Evolutionary conservation across 1,140 invertebrate genomes (phyloP).

Genomic region (Rhynchophorus ferrugineus): DNA sequence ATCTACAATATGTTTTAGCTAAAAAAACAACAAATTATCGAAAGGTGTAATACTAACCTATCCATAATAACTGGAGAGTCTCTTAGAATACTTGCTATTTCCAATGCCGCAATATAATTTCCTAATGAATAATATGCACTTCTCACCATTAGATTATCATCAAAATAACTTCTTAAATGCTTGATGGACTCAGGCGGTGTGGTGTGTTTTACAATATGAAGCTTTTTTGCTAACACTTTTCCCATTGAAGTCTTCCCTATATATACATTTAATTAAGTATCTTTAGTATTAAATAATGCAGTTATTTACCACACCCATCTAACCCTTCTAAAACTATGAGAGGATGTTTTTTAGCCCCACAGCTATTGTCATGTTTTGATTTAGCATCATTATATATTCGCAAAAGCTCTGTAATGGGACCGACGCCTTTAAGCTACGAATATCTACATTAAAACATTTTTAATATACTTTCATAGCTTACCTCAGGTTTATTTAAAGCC

Average conservation of each 20-base stretch:
- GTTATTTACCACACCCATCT: constrained; percentile 34
- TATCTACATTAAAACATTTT: not conserved
- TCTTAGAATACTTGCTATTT: constrained; percentile 26
- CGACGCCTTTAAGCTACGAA: constrained; percentile 18
- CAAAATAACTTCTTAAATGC: constrained; percentile 29
- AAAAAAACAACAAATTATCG: not conserved
- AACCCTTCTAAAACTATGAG: constrained; percentile 35
- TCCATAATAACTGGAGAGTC: constrained; percentile 35
- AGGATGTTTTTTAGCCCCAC: constrained; percentile 13
- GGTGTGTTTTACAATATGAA: constrained; percentile 22
- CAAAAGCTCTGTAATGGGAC: constrained; percentile 19
- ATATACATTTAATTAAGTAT: not conserved
- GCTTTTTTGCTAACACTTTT: constrained; percentile 25
- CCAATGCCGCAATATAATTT: constrained; percentile 36
- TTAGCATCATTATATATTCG: constrained; percentile 22
- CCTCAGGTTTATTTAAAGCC: not conserved
- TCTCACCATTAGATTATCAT: constrained; percentile 26
- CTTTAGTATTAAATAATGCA: not conserved
- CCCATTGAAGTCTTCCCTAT: constrained; percentile 33
- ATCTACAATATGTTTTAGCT: constrained; percentile 25
- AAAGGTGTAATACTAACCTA: constrained; percentile 21
- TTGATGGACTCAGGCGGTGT: constrained; percentile 32
- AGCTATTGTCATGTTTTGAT: constrained; percentile 10
- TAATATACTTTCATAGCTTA: not conserved
- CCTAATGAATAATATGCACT: constrained; percentile 36